Evolutionary conservation across 2,113 vertebrate genomes (phyloP), one percentile per base, ranked within the genome.

Genomic region (Pelmatolapia mariae): DNA sequence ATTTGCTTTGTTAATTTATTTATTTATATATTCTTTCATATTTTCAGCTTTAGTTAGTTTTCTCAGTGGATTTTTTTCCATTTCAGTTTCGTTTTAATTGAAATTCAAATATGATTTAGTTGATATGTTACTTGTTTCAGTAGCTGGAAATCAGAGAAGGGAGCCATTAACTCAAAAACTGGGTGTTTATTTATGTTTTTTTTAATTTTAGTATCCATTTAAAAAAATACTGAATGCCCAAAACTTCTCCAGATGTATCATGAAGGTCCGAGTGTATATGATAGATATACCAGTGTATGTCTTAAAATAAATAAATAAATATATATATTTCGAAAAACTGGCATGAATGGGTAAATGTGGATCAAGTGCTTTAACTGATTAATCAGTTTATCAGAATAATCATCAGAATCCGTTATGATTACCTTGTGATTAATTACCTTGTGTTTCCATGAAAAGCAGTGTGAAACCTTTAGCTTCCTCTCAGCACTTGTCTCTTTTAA

Each of bases 401-500:
- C 31, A 66, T 36, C 61, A 66, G 61, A 66, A n/a, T 31, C 61
- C 1, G 6, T 66, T 66, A 47, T 47, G 24, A 31, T 43, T 5
- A 84, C 82, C 73, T 85, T 84, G 91, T 71, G 66, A 16, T 91
- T 89, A 92, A 93, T 93, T 93, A 93, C 78, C 86, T 71, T 82
- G 85, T n/a, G 78, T 36, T 66, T 66, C 31, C 61, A 66, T 3
- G 61, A 66, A 38, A n/a, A 66, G 38, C 61, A 36, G 47, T 50
- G 66, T 53, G 88, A 92, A 83, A 86, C 92, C 92, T 95, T 96
- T 95, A 96, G 92, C 90, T 93, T 91, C 82, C 85, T 95, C 93
- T 91, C 91, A 92, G 92, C 91, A 90, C 92, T 92, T 86, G 90
- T 95, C 94, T 94, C 91, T 95, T 95, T 91, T 94, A 94, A 93